These are phyloP conservation scores for Rhodeus uyekii DNA, from an alignment of 2,797 vertebrate genomes.

Conservation along the genomic window DNA sequence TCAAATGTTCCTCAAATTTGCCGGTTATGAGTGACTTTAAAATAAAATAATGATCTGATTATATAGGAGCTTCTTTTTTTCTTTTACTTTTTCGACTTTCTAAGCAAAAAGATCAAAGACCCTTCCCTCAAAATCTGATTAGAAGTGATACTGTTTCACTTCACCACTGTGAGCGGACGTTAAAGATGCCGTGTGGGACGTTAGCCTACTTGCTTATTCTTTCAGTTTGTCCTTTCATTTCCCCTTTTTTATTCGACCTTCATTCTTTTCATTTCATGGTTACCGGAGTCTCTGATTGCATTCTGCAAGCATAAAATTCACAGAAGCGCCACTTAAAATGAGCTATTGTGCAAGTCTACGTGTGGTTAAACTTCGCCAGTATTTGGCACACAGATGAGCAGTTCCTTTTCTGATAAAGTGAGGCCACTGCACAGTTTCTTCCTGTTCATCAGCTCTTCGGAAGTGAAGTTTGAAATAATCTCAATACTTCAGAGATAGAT, in stretches of 20 bases:
- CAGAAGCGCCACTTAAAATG: neutral
- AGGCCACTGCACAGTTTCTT: neutral
- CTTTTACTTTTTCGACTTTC: neutral
- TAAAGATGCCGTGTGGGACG: neutral
- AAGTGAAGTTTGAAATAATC: neutral
- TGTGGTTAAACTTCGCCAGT: conserved; percentile 1
- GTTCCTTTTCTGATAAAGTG: neutral
- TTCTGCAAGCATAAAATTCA: neutral
- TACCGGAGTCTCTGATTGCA: neutral
- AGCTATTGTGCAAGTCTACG: neutral
- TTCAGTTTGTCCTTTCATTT: conserved; percentile 1
- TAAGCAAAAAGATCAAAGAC: neutral
- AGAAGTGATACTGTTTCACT: too few species aligned
- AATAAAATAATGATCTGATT: neutral
- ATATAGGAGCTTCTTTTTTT: neutral
- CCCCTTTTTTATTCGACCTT: neutral
- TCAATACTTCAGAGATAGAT: neutral
- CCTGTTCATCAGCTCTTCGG: neutral
- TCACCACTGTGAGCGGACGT: neutral
- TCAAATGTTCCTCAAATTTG: neutral
- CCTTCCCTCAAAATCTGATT: neutral
- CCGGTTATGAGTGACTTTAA: neutral
- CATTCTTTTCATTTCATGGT: conserved; percentile 11
- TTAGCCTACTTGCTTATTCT: neutral
- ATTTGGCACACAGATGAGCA: neutral